phyloP scores from a whole-genome alignment of 2,888 invertebrate genomes.

The Nephrocerus scutellatus region DNA sequence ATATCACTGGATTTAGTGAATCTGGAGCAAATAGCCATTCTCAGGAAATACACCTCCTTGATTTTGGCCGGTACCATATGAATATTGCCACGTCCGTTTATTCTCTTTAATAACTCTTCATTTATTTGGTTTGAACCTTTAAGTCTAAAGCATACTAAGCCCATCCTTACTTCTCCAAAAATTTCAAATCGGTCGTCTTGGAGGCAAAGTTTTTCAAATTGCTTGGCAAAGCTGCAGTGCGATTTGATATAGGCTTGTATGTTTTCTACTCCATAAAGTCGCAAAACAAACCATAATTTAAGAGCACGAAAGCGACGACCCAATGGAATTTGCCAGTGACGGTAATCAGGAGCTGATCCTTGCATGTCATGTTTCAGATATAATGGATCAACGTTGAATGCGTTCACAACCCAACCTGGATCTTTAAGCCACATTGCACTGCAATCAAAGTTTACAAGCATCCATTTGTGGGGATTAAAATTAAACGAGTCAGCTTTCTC shows the following conservation, averaged over 20 bases:
- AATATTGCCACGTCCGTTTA: slow-evolving; percentile 85
- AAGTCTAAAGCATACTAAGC: slow-evolving; percentile 91
- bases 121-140: slow-evolving; percentile 79
- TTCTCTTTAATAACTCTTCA: slow-evolving; percentile 70
- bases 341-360: slow-evolving; percentile 83
- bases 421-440: slow-evolving; percentile 96
- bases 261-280: slow-evolving; percentile 82
- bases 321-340: slow-evolving; percentile 96
- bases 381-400: slow-evolving; percentile 94
- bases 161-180: slow-evolving; percentile 82
- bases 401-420: slow-evolving; percentile 83
- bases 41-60: slow-evolving; percentile 72
- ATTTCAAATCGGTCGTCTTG: slow-evolving; percentile 83
- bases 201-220: slow-evolving; percentile 73
- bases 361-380: slow-evolving; percentile 93
- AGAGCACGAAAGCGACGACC: slow-evolving; percentile 87
- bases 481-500: slow-evolving; percentile 94
- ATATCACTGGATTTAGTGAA: slow-evolving; percentile 76
- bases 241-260: slow-evolving; percentile 79
- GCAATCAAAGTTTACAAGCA: slow-evolving; percentile 98
- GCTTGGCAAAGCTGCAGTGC: slow-evolving; percentile 77
- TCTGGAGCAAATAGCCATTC: slow-evolving; percentile 85
- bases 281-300: slow-evolving; percentile 91
- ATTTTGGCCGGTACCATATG: slow-evolving; percentile 90
- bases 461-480: slow-evolving; percentile 99